Evolutionary conservation across 2,113 vertebrate genomes (phyloP), one percentile per base, ranked within the genome.

Genomic region (Ranitomeya imitator): DNA sequence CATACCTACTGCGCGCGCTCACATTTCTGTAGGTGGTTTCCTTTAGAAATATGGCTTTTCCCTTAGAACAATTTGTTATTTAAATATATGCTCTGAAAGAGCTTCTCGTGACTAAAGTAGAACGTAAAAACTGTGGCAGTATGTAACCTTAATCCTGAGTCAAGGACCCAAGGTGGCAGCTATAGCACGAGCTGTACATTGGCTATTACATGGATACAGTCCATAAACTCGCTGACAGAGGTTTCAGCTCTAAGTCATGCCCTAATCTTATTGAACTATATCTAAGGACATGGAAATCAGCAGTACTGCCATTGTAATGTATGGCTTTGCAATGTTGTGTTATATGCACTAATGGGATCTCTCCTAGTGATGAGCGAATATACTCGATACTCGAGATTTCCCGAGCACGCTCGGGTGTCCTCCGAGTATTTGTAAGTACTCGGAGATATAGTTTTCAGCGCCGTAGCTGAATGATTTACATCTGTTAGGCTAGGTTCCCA

Each of bases 101-200:
- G 1, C 18, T 14, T 18, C 71, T 73, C 13, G 69, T 16, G 21
- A 15, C 31, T 16, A 73, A 15, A 37, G 18, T 19, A 63, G 18
- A 74, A 74, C 26, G 26, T 31, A 37, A 37, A 26, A 21, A 15
- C 3, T 57, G 21, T 59, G 78, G 54, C 78, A 79, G 54, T 79
- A 26, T 79, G n/a, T 79, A 31, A 59, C 51, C n/a, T n/a, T n/a
- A 57, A 57, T 57, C 77, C 77, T 79, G 77, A 79, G 77, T 59
- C 21, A 79, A 13, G 15, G 26, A 52, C 1, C 54, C 6, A 26
- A 57, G 16, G 45, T 77, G 74, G 45, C 74, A 52, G 37, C 74
- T 77, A 31, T 76, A 23, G 18, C 16, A 78, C 7, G 26, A 76
- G 5, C 10, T 12, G 52, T 11, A 23, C 51, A 79, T 23, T 59